These are phyloP conservation scores for Betta splendens DNA, from an alignment of 2,797 vertebrate species.

Conservation along the genomic window DNA sequence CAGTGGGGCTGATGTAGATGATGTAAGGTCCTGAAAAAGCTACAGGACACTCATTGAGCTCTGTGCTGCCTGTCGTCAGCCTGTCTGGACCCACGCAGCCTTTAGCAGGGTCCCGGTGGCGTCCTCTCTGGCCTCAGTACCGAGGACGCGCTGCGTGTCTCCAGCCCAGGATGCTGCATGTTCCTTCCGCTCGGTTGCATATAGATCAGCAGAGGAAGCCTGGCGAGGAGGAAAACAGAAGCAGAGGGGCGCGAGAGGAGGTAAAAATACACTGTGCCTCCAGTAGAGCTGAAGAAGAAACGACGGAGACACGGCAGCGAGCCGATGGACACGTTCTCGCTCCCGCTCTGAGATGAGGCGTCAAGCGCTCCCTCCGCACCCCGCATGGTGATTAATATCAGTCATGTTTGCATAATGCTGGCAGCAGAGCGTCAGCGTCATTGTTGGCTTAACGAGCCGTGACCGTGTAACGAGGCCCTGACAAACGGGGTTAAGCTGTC, in stretches of 20 bases:
- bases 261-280: slow-evolving; percentile 4
- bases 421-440: slow-evolving; percentile 55
- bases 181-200: slow-evolving; percentile 46
- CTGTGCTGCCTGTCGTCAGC: slow-evolving; percentile 1
- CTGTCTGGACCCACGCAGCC: slow-evolving; percentile 17
- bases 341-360: slow-evolving; percentile 50
- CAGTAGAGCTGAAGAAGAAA: slow-evolving; percentile 8
- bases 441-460: slow-evolving; percentile 70
- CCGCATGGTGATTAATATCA: slow-evolving; percentile 67
- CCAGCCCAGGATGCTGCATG: slow-evolving; percentile 9
- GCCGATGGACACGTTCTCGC: neutral
- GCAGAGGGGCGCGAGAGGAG: slow-evolving; percentile 17
- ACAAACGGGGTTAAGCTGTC: slow-evolving; percentile 65
- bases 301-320: slow-evolving; percentile 11
- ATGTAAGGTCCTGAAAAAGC: slow-evolving; percentile 68
- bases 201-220: slow-evolving; percentile 46
- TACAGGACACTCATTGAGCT: slow-evolving; percentile 22
- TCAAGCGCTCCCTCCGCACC: slow-evolving; percentile 30
- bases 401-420: slow-evolving; percentile 48
- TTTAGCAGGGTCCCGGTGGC: slow-evolving; percentile 20
- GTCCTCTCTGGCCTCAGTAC: slow-evolving; percentile 31
- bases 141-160: slow-evolving; percentile 32
- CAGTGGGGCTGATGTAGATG: slow-evolving; percentile 50
- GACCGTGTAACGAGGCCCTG: slow-evolving; percentile 62
- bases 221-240: slow-evolving; percentile 2